A percentile compares a stretch with the other conserved stretches of the same genome.
These are phyloP conservation scores for Ophiothrix spiculata DNA, from an alignment of 35 echinoderm and acorn worm species.

Conservation along the genomic window DNA sequence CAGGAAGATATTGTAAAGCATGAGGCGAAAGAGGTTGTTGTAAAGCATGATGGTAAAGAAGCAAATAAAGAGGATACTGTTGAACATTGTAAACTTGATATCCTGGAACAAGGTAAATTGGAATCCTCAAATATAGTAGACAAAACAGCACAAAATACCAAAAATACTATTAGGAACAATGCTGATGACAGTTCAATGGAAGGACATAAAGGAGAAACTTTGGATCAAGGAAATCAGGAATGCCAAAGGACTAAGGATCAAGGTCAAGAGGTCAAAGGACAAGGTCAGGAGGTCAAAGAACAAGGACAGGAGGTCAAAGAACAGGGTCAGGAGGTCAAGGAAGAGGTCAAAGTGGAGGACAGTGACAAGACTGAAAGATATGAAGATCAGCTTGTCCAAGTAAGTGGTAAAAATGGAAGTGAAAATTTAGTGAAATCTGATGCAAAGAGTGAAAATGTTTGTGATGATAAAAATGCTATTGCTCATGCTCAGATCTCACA, in stretches of 20 bases:
- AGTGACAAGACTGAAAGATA: neutral
- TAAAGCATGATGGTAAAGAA: neutral
- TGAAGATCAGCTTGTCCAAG: neutral
- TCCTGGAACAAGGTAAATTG: neutral
- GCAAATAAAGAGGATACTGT: neutral
- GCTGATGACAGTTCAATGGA: too few relatives aligned
- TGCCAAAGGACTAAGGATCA: neutral
- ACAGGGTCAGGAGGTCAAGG: neutral
- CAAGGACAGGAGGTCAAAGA: too few relatives aligned
- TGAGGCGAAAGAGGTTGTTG: neutral
- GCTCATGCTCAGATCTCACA: too few relatives aligned
- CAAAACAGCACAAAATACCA: too few relatives aligned
- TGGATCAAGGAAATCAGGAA: too few relatives aligned
- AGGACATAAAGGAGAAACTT: too few relatives aligned
- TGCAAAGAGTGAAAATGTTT: neutral
- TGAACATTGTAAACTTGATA: neutral
- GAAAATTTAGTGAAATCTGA: neutral
- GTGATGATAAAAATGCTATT: neutral
- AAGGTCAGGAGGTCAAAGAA: too few relatives aligned
- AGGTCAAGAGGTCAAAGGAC: neutral
- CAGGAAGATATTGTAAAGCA: too few relatives aligned
- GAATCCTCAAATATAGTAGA: too few relatives aligned
- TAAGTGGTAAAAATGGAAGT: neutral
- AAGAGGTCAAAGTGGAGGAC: neutral
- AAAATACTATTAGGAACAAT: too few relatives aligned